These are phyloP conservation scores for Ormia ochracea DNA, from an alignment of 2,888 invertebrate species.

Conservation along the genomic window DNA sequence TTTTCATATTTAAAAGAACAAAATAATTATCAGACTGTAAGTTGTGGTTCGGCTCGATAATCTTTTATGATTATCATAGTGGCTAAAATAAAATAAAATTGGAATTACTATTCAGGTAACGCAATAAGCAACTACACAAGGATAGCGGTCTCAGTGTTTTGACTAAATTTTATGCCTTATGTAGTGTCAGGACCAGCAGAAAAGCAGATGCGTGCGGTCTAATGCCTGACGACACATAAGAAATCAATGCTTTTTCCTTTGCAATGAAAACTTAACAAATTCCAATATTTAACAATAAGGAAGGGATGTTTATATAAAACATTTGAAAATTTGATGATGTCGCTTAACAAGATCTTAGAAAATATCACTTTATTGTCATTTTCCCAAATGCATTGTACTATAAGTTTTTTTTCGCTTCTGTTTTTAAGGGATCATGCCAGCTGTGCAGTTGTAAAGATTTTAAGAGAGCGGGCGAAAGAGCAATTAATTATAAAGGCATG, in stretches of 20 bases:
- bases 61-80: too few relatives aligned
- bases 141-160: conserved; percentile 7
- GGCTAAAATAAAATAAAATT: conserved; percentile 53
- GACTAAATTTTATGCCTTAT: conserved; percentile 13
- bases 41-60: too few relatives aligned
- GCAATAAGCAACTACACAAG: neutral
- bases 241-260: conserved; percentile 45
- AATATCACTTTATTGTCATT: conserved; percentile 21
- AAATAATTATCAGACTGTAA: too few relatives aligned
- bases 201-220: conserved; percentile 72
- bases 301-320: conserved; percentile 33
- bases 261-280: conserved; percentile 25
- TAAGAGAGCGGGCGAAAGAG: conserved; percentile 19
- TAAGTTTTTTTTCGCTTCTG: neutral
- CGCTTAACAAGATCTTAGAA: conserved; percentile 58
- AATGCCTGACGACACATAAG: conserved; percentile 68
- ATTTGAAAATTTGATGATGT: conserved; percentile 42
- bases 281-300: neutral
- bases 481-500: conserved; percentile 12
- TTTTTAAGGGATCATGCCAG: conserved; percentile 59
- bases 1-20: too few relatives aligned
- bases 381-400: conserved; percentile 1
- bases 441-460: conserved; percentile 58
- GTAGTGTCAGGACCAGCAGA: conserved; percentile 49
- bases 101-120: conserved; percentile 28